Conservation (phyloP, 2,797 vertebrate genomes). For the Hydrocynus forskahlii region DNA sequence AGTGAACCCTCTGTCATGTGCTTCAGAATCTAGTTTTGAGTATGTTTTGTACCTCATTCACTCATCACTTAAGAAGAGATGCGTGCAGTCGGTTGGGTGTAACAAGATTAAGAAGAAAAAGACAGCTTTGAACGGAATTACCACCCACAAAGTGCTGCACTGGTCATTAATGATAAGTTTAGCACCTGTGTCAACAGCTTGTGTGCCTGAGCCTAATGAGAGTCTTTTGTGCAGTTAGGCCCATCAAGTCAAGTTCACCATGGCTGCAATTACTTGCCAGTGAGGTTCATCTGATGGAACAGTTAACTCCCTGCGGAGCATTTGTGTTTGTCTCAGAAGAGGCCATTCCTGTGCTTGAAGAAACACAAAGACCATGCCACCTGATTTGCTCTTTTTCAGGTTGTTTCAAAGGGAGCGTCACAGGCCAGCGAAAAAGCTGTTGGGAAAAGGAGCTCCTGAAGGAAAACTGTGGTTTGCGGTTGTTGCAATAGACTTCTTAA, state of each 20-base stretch:
- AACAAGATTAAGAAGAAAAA: constrained; percentile 56
- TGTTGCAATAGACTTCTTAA: constrained; percentile 14
- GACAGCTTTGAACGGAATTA: constrained; percentile 52
- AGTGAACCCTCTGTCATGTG: neutral
- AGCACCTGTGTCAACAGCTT: constrained; percentile 76
- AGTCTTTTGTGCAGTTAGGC: constrained; percentile 53
- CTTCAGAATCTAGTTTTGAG: neutral
- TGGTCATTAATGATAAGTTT: constrained; percentile 64
- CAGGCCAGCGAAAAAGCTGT: neutral
- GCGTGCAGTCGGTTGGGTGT: constrained; percentile 54
- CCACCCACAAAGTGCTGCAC: constrained; percentile 65
- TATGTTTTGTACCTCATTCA: constrained; percentile 22
- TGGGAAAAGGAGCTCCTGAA: neutral
- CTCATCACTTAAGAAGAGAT: constrained; percentile 37
- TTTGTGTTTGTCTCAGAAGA: constrained; percentile 37
- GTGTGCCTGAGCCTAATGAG: constrained; percentile 59
- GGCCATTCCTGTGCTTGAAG: constrained; percentile 19
- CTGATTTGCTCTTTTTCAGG: constrained; percentile 40
- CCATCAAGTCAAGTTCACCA: constrained; percentile 59
- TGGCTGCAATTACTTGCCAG: constrained; percentile 63
- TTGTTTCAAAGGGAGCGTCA: constrained; percentile 4
- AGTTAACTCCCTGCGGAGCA: constrained; percentile 41
- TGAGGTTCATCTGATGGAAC: constrained; percentile 61
- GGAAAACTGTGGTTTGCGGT: neutral
- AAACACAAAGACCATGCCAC: constrained; percentile 26